Percentiles rank a stretch among this genome's conserved stretches.
phyloP scores from a whole-genome alignment of 2,113 vertebrate genomes.

The Lipophrys pholis region DNA sequence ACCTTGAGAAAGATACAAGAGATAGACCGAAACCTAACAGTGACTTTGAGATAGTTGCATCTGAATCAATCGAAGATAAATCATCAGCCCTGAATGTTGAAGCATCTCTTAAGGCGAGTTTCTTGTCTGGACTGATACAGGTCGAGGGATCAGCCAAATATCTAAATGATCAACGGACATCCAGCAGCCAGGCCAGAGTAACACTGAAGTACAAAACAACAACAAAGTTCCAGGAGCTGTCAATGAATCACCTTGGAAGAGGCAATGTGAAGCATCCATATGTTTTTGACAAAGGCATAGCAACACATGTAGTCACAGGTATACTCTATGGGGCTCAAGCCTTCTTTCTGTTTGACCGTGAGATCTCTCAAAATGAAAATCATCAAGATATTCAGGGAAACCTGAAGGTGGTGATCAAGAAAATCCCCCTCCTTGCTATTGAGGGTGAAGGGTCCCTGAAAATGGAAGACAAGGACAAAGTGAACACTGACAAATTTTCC shows the following conservation, averaged over 20 bases:
- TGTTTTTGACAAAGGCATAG: conserved; percentile 52
- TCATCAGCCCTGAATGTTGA: conserved; percentile 55
- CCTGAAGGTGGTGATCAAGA: conserved; percentile 46
- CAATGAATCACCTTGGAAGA: conserved; percentile 63
- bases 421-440: conserved; percentile 1
- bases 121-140: conserved; percentile 54
- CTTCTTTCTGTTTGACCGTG: conserved; percentile 73
- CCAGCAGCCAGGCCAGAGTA: conserved; percentile 57
- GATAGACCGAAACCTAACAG: conserved; percentile 18
- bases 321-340: conserved; percentile 72
- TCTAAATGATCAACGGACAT: conserved; percentile 54
- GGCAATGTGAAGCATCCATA: conserved; percentile 25
- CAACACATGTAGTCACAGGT: conserved; percentile 71
- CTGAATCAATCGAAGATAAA: conserved; percentile 65
- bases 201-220: conserved; percentile 62
- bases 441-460: conserved; percentile 28
- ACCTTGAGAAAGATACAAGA: conserved; percentile 7
- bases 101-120: conserved; percentile 69
- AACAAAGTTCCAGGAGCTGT: conserved; percentile 61
- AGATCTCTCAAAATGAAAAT: conserved; percentile 52
- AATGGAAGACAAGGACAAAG: conserved; percentile 18
- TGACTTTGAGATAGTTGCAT: conserved; percentile 54
- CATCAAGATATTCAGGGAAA: conserved; percentile 49
- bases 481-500: conserved; percentile 42
- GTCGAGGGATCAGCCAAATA: conserved; percentile 70